A percentile compares a stretch with the other conserved stretches of the same genome.
Evolutionary conservation across 2,888 invertebrate species (phyloP).

Genomic region (Apotomis betuletana): DNA sequence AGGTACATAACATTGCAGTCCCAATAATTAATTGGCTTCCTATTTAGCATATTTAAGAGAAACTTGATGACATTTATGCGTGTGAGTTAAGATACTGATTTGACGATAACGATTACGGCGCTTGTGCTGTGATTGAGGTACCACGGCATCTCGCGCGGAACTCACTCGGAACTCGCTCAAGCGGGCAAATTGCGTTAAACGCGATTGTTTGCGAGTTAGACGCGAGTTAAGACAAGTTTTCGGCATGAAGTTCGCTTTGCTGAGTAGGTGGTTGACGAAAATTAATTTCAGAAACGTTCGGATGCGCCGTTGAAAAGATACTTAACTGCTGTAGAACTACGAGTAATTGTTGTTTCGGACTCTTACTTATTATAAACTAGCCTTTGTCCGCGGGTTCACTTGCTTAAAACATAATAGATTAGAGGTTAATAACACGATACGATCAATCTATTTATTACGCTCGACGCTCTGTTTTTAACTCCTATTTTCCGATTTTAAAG

Average conservation of each 20-base stretch:
- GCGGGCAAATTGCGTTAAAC: conserved; percentile 54
- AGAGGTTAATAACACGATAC: too few relatives aligned
- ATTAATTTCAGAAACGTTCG: conserved; percentile 40
- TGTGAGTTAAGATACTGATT: conserved; percentile 1
- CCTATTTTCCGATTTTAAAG: too few relatives aligned
- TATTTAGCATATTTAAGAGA: too few relatives aligned
- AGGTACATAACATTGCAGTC: too few relatives aligned
- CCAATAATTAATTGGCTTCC: too few relatives aligned
- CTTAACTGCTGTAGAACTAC: conserved; percentile 11
- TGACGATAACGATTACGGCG: background rate
- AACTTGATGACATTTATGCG: too few relatives aligned
- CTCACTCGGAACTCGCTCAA: conserved; percentile 40
- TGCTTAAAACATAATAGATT: background rate
- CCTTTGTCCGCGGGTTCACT: background rate
- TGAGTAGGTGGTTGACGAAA: conserved; percentile 39
- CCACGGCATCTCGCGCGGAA: conserved; percentile 35
- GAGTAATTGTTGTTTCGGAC: background rate
- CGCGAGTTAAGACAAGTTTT: conserved; percentile 56
- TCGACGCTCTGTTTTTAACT: too few relatives aligned
- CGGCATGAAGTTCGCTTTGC: conserved; percentile 39
- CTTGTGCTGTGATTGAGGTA: conserved; percentile 21
- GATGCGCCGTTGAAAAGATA: conserved; percentile 18
- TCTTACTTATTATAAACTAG: background rate
- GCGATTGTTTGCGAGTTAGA: conserved; percentile 64
- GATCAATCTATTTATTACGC: too few relatives aligned